Evolutionary conservation across 2,113 vertebrate species (phyloP), one percentile per base, ranked within the genome.

Genomic region (Heliornis fulica): DNA sequence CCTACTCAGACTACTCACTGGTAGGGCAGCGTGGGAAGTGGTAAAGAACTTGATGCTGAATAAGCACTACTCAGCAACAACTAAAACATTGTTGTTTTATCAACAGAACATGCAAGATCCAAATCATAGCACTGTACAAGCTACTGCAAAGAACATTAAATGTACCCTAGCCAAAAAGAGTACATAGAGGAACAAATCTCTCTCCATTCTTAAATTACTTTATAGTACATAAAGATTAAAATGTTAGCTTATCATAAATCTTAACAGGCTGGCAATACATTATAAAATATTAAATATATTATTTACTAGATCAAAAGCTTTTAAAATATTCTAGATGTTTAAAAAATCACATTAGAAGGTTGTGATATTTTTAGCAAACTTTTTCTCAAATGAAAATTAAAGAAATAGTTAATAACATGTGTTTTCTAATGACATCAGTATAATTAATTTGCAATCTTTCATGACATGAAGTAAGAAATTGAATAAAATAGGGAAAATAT

Each of bases 381-480:
- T 77, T 69, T 92, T 91, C 53, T 65, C 40, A 15, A 70, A 53
- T 83, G n/a, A 3, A 92, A 93, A 51, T 83, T 89, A 83, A 90
- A 94, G 41, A 64, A 80, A 54, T 11, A 78, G 31, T 87, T 66
- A 84, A 43, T 71, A 94, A 78, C 16, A 22, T 59, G 10, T 69
- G 51, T 68, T 93, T 89, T 87, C 69, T 95, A 89, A 87, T 38
- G 19, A 4, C 57, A 89, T 64, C 53, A 68, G 81, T 83, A n/a
- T n/a, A 89, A 89, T 71, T 95, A 32, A 84, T 94, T 91, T 96
- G 12, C 61, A 87, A 32, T 38, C 29, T 85, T 74, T 85, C 66
- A 40, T 71, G 76, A 92, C 83, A 89, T 13, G 56, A 87, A 92
- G 29, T 79, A 86, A 94, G 54, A 84, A 91, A 94, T 72, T 61